Evolutionary conservation across 2,888 invertebrate species (phyloP).

Genomic region (Hydrotaea cyrtoneurina): DNA sequence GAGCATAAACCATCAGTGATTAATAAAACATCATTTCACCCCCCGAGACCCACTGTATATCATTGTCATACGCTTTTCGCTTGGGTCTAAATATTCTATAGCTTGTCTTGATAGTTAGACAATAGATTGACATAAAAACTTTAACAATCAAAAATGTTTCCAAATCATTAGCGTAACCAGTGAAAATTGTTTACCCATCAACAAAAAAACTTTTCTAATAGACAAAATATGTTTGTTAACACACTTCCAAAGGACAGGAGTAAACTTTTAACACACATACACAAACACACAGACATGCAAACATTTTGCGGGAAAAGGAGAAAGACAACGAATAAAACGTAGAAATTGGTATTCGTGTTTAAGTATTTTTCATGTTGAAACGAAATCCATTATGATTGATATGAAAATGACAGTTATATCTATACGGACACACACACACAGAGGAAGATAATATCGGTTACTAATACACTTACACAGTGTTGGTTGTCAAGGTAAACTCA

Average conservation of each 20-base stretch:
- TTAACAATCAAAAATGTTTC: slow-evolving; percentile 26
- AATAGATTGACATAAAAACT: neutral
- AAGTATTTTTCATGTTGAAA: neutral
- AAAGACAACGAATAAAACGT: too few relatives aligned
- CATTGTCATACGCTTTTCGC: too few relatives aligned
- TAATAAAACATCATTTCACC: too few relatives aligned
- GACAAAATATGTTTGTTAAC: neutral
- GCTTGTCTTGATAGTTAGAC: neutral
- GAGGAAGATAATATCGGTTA: too few relatives aligned
- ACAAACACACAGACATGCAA: too few relatives aligned
- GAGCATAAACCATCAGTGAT: too few relatives aligned
- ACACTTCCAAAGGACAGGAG: neutral
- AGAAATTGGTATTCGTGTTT: neutral
- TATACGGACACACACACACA: neutral
- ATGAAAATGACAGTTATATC: slow-evolving; percentile 21
- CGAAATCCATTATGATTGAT: slow-evolving; percentile 29
- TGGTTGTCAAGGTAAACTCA: slow-evolving; percentile 21
- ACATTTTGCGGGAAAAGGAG: neutral
- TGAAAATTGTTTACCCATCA: neutral
- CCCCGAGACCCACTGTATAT: too few relatives aligned
- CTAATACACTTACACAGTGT: neutral
- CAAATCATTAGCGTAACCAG: slow-evolving; percentile 15
- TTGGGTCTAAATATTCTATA: too few relatives aligned
- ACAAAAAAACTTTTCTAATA: neutral
- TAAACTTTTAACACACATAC: too few relatives aligned